Base-by-base conservation (phyloP, 23 tunicate species). In the Ciona savignyi region DNA sequence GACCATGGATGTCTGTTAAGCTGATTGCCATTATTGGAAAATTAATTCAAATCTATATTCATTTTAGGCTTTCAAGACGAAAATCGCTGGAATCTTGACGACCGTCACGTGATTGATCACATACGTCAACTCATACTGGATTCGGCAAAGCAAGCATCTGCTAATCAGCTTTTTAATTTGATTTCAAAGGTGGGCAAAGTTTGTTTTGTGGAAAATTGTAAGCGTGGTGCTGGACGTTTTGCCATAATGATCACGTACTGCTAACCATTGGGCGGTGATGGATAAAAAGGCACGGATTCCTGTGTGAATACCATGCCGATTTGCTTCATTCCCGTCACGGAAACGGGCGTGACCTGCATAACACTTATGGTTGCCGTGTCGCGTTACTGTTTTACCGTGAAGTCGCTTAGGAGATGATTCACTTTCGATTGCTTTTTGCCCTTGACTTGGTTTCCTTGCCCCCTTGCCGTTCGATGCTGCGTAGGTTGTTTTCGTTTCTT, bases 41-140 rank as follows among this genome's bases (percentile, higher is more conserved):
- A n/a, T n/a, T n/a, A n/a, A n/a, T n/a, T n/a, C n/a, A n/a, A n/a
- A n/a, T n/a, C n/a, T n/a, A n/a, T n/a, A n/a, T n/a, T 79, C 15
- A 15, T 32, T 71, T 23, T 73, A 86, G 93, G 93, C 32, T 69
- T 74, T 29, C 70, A 48, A 28, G 93, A 86, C 66, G 93, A 86
- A 32, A 77, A 86, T 64, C 76, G 93, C 2, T 86, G 93, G 93
- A 69, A 60, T 27, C 42, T 86, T 42, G 78, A 80, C 67, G 93
- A 80, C 25, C 30, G 66, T 31, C 76, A 79, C 74, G 85, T 84
- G 68, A 74, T 33, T 34, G 32, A 77, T 22, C 75, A 86, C 78
- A 63, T 86, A 2, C 65, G 86, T 1, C 20, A 34, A 20, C 34
- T 80, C 11, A 30, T 86, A 23, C 77, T 35, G 34, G 71, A 86